Evolutionary conservation across 2,888 invertebrate species (phyloP), one percentile per base, ranked within the genome.

Genomic region (Lochmaea crataegi): DNA sequence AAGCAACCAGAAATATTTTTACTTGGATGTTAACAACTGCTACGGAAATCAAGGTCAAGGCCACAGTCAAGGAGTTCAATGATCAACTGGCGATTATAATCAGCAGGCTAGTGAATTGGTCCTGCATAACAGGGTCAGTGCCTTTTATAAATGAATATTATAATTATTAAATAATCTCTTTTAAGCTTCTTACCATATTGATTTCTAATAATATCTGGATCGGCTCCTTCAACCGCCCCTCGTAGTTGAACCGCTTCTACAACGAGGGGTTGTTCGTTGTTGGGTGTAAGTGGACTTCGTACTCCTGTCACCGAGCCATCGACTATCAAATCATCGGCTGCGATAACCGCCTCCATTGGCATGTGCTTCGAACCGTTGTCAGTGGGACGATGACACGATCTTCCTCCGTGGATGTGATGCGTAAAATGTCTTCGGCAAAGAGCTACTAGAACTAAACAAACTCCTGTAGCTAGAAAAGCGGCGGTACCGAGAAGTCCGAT

Each of bases 191-290:
- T 83, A 95, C 95, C 95, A 88, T 95, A 94, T 87, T 95, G 93
- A 89, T 94, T 94, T 79, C 95, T 93, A 87, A 95, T 95, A 82
- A 95, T 94, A 87, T 95, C 95, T 63, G 95, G 95, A 88, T 95
- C 95, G 68, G 94, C 93, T 83, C 94, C 94, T 81, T 93, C 93
- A 26, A 84, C 78, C 32, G 84, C 81, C 86, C 79, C 79, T 84
- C 91, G 88, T 85, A 88, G 88, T 84, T 90, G 86, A 38, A 84
- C 78, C 45, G 84, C 81, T 68, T 83, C 84, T 14, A 80, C 80
- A n/a, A 81, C 79, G 18, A 83, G 79, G 41, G 79, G 78, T 41
- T 75, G 76, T 11, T 78, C 76, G 26, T 74, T 77, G 48, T 63
- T 70, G 84, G 88, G 79, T 84, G 87, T 85, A 85, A 82, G 87